Conservation (phyloP, 2,113 vertebrate genomes). For the Anarrhichthys ocellatus region DNA sequence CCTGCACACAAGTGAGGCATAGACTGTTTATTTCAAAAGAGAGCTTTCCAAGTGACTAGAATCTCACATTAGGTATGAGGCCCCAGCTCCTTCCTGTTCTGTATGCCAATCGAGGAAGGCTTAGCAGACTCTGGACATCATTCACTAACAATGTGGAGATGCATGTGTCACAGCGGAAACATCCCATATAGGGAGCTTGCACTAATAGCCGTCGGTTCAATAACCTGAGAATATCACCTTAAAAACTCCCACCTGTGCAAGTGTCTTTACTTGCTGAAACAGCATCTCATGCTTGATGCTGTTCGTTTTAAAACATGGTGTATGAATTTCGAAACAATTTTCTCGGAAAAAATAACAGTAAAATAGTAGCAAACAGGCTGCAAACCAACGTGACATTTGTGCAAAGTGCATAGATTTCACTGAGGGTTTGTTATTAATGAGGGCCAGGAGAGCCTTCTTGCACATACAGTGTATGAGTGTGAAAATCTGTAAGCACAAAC, state of each 20-base stretch:
- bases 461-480: slow-evolving; percentile 1
- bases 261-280: background rate
- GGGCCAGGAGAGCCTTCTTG: background rate
- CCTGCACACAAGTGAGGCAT: background rate
- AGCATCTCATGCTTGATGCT: background rate
- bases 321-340: background rate
- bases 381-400: slow-evolving; percentile 8
- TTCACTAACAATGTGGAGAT: background rate
- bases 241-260: background rate
- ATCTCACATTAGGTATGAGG: background rate
- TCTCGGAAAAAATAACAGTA: background rate
- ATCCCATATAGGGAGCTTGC: background rate
- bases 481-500: slow-evolving; percentile 34
- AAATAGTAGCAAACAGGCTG: background rate
- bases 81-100: background rate
- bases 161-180: slow-evolving; percentile 1
- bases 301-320: background rate
- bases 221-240: background rate
- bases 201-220: slow-evolving; percentile 9
- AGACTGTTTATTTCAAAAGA: slow-evolving; percentile 4
- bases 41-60: background rate
- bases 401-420: slow-evolving; percentile 15
- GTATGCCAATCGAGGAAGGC: background rate
- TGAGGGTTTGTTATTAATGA: slow-evolving; percentile 57
- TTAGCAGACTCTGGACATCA: background rate